phyloP scores from a whole-genome alignment of 2,888 invertebrate genomes.

The Noctua pronuba region DNA sequence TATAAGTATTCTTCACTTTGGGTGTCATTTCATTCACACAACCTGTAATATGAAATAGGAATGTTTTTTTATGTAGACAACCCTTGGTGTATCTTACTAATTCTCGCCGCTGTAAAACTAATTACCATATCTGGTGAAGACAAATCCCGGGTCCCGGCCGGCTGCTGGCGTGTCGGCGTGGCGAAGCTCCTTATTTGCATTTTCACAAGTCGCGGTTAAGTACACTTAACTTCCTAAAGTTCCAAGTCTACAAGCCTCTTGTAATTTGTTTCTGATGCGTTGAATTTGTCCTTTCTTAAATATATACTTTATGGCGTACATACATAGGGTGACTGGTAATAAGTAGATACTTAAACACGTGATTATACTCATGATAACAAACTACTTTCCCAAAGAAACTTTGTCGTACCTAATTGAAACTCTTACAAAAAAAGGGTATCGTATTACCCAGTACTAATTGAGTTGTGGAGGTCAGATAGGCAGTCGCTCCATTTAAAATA shows the following conservation, averaged over 20 bases:
- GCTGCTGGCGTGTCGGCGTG: slow-evolving; percentile 53
- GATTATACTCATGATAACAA: too few relatives aligned
- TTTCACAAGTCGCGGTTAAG: slow-evolving; percentile 82
- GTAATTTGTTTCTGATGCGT: slow-evolving; percentile 78
- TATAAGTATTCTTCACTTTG: too few relatives aligned
- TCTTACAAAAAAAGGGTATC: neutral
- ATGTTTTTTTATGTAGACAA: neutral
- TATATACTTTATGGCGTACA: slow-evolving; percentile 31
- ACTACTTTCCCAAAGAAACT: too few relatives aligned
- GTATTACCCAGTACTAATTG: neutral
- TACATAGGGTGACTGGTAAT: too few relatives aligned
- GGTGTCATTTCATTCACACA: neutral
- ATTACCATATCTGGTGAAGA: slow-evolving; percentile 70
- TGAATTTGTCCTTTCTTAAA: slow-evolving; percentile 66
- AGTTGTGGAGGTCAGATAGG: too few relatives aligned
- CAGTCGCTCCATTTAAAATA: too few relatives aligned
- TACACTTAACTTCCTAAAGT: slow-evolving; percentile 82
- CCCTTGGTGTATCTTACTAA: slow-evolving; percentile 40
- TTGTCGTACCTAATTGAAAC: neutral
- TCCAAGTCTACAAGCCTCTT: slow-evolving; percentile 77
- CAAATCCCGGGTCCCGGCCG: slow-evolving; percentile 68
- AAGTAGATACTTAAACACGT: too few relatives aligned
- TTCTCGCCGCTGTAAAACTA: slow-evolving; percentile 56
- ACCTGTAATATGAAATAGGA: neutral
- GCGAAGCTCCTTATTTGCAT: slow-evolving; percentile 77